Conservation (phyloP, 1,140 invertebrate species). For the Samia ricini region DNA sequence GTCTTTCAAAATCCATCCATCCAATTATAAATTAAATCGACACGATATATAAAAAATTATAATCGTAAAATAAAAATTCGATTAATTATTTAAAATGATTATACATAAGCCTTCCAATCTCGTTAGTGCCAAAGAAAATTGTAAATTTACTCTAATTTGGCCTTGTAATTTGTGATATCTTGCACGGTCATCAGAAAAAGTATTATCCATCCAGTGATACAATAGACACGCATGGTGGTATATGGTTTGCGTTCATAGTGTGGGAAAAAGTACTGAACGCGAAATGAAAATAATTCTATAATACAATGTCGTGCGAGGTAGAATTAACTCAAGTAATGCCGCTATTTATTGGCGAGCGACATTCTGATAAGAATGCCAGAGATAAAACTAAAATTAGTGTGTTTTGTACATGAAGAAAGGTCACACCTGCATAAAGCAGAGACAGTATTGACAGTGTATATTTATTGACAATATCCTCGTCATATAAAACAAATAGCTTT, state of each 20-base stretch:
- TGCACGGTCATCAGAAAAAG: neutral
- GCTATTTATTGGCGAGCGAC: neutral
- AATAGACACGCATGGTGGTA: neutral
- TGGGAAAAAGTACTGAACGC: neutral
- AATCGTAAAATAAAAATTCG: too few relatives aligned
- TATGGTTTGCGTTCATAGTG: too few relatives aligned
- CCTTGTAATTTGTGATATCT: neutral
- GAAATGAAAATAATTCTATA: neutral
- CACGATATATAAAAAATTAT: too few relatives aligned
- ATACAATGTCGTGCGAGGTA: neutral
- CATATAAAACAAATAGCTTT: too few relatives aligned
- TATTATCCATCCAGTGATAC: neutral
- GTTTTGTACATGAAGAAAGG: neutral
- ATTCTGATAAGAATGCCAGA: neutral
- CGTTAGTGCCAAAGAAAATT: neutral
- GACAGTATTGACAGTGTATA: neutral
- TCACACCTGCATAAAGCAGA: neutral
- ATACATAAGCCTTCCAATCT: too few relatives aligned
- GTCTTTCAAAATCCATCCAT: too few relatives aligned
- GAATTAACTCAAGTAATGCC: neutral
- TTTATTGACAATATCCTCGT: too few relatives aligned
- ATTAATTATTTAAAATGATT: too few relatives aligned
- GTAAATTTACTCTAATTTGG: neutral
- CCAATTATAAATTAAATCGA: too few relatives aligned
- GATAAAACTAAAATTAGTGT: neutral